A percentile compares a stretch with the other conserved stretches of the same genome.
phyloP scores from a whole-genome alignment of 2,888 invertebrate genomes.

The Limnephilus lunatus region DNA sequence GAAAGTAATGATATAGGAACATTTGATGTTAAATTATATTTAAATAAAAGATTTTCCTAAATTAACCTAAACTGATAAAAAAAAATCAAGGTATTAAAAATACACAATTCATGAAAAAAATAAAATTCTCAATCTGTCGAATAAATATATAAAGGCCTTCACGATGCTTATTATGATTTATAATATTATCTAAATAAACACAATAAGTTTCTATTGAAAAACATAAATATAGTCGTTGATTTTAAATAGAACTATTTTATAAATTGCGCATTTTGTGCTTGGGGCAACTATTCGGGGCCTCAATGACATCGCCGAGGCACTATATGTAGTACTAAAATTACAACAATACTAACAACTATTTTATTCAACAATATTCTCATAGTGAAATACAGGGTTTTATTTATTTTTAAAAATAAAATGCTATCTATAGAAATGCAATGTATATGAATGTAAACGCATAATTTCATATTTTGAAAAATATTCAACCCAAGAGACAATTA shows the following conservation, averaged over 20 bases:
- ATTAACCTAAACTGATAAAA: not conserved
- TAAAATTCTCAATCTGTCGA: not conserved
- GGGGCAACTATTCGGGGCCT: not conserved
- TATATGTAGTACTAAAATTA: not conserved
- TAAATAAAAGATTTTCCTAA: not conserved
- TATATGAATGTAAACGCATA: not conserved
- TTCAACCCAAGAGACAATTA: not conserved
- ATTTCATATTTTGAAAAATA: constrained; percentile 3
- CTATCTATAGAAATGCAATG: not conserved
- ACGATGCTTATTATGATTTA: not conserved
- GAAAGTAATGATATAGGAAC: not conserved
- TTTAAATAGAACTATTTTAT: not conserved
- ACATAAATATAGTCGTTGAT: not conserved
- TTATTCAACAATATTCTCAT: constrained; percentile 2
- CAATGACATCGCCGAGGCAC: not conserved
- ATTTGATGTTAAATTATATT: not conserved
- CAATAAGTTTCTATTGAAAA: not conserved
- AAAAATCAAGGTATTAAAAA: not conserved
- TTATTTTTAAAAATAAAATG: not conserved
- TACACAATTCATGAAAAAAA: not conserved
- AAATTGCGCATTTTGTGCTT: constrained; percentile 21
- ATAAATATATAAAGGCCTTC: constrained; percentile 2
- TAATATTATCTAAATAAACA: not conserved
- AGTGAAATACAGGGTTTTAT: constrained; percentile 6
- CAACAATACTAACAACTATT: not conserved